Conservation (phyloP, 2,113 vertebrate genomes). For the Sinocyclocheilus maitianheensis region DNA sequence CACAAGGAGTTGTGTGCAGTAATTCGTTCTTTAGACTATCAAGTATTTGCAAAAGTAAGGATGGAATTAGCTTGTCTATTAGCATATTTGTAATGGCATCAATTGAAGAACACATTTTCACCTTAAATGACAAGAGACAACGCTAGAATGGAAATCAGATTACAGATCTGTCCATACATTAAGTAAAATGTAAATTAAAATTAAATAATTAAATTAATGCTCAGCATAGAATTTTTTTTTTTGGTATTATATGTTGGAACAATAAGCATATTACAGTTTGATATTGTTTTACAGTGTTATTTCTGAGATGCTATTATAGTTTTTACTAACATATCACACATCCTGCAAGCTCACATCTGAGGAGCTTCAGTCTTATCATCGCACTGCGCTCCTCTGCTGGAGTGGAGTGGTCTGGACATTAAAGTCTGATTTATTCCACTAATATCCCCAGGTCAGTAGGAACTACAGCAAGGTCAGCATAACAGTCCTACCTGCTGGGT, state of each 20-base stretch:
- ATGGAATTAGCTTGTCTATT: conserved; percentile 21
- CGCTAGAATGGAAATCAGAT: neutral
- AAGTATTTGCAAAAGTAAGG: neutral
- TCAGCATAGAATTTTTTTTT: too few species aligned
- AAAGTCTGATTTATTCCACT: conserved; percentile 59
- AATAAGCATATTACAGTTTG: too few species aligned
- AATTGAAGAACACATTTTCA: neutral
- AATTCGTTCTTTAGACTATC: neutral
- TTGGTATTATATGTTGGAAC: too few species aligned
- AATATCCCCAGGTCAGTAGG: conserved; percentile 58
- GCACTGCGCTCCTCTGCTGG: conserved; percentile 28
- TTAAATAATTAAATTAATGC: too few species aligned
- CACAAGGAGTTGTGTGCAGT: neutral
- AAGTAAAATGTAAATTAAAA: too few species aligned
- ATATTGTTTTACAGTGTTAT: too few species aligned
- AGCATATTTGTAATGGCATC: neutral
- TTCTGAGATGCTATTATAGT: too few species aligned
- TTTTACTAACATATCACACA: neutral
- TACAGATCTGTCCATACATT: neutral
- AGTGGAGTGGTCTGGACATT: conserved; percentile 48
- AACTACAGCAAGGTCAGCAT: conserved; percentile 57
- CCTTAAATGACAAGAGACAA: neutral
- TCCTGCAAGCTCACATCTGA: conserved; percentile 18
- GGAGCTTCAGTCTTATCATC: conserved; percentile 32
- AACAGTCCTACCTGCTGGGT: conserved; percentile 49